phyloP scores from a whole-genome alignment of 2,797 vertebrate species.

The Fratercula arctica region DNA sequence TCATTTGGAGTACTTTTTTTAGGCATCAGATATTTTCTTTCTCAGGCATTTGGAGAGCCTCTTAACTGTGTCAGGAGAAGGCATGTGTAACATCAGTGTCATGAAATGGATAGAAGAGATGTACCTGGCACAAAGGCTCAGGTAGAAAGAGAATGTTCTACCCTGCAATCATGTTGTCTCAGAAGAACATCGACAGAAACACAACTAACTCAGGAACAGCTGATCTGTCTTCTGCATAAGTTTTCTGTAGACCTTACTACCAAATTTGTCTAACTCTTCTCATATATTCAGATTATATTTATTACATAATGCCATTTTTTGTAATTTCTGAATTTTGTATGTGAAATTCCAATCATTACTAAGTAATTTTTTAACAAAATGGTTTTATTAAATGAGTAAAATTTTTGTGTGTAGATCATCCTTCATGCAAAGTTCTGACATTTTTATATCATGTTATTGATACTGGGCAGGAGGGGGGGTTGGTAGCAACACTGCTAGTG shows the following conservation, averaged over 20 bases:
- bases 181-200: not conserved
- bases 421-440: not conserved
- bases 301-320: slow-evolving; percentile 64
- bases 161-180: not conserved
- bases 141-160: not conserved
- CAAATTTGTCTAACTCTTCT: not conserved
- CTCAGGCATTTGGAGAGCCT: not conserved
- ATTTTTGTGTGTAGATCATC: slow-evolving; percentile 10
- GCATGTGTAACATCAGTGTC: not conserved
- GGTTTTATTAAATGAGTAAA: slow-evolving; percentile 62
- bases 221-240: not conserved
- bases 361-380: slow-evolving; percentile 46
- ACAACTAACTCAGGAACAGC: slow-evolving; percentile 31
- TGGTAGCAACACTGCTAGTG: not conserved
- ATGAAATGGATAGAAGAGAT: not conserved
- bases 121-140: not conserved
- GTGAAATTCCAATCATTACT: slow-evolving; percentile 47
- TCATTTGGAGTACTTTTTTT: not conserved
- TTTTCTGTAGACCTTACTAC: not conserved
- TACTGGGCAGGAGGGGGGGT: rapidly evolving
- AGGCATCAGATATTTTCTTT: not conserved
- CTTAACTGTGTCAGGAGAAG: not conserved
- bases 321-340: slow-evolving; percentile 65
- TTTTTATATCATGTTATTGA: not conserved
- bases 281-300: slow-evolving; percentile 45